phyloP scores from a whole-genome alignment of 2,888 invertebrate species.

The Julus scandinavius region DNA sequence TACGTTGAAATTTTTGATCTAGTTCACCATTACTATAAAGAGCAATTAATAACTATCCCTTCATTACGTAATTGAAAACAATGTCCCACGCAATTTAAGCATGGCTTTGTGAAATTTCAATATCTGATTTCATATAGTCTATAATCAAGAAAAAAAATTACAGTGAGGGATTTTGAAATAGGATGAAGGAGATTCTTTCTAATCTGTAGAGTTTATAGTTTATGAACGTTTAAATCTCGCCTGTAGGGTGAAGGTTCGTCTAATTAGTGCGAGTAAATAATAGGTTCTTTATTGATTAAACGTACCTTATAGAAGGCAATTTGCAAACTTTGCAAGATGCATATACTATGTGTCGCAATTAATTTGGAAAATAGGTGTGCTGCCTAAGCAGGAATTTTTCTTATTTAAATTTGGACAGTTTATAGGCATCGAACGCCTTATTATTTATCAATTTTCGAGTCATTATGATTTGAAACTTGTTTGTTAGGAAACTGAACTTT shows the following conservation, averaged over 20 bases:
- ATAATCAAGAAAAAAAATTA: neutral
- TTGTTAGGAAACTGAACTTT: neutral
- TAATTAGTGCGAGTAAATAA: neutral
- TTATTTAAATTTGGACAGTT: neutral
- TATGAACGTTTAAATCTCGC: neutral
- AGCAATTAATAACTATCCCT: neutral
- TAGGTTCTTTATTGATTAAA: slow-evolving; percentile 31
- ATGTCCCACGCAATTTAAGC: neutral
- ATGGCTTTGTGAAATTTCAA: neutral
- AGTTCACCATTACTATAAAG: neutral
- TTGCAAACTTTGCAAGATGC: neutral
- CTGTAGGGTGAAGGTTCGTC: neutral
- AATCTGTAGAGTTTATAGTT: neutral
- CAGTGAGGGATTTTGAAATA: neutral
- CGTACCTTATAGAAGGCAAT: neutral
- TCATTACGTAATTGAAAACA: slow-evolving; percentile 1
- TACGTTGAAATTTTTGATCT: neutral
- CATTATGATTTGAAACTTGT: slow-evolving; percentile 8
- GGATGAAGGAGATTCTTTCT: neutral
- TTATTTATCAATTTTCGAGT: slow-evolving; percentile 33
- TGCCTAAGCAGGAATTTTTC: neutral
- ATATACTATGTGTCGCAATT: neutral
- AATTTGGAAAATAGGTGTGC: neutral
- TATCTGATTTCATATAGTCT: neutral
- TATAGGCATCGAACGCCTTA: neutral